phyloP scores from a whole-genome alignment of 2,797 vertebrate genomes.

The Austrolebias charrua region DNA sequence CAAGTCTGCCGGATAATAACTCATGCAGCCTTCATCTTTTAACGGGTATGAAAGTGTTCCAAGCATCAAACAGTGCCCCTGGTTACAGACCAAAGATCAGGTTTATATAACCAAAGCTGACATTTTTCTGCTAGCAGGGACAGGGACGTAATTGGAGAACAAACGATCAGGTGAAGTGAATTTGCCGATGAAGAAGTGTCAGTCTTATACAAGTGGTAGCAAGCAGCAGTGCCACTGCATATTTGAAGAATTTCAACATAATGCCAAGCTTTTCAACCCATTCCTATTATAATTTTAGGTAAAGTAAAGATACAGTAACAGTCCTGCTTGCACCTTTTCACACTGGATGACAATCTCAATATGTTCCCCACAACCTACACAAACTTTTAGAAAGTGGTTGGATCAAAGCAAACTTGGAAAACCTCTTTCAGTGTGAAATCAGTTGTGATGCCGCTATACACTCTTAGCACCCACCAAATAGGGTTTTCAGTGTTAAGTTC shows the following conservation, averaged over 20 bases:
- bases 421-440: no score
- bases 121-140: slow-evolving; percentile 69
- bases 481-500: no score
- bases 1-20: slow-evolving; percentile 56
- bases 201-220: slow-evolving; percentile 22
- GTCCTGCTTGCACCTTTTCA: slow-evolving; percentile 4
- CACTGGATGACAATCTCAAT: no score
- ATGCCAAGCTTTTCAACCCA: slow-evolving; percentile 18
- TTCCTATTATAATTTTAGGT: slow-evolving; percentile 38
- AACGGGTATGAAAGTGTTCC: slow-evolving; percentile 66
- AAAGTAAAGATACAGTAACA: slow-evolving; percentile 12
- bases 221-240: slow-evolving; percentile 50
- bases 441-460: no score
- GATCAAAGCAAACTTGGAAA: no score
- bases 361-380: no score
- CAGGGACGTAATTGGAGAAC: slow-evolving; percentile 74
- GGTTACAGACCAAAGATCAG: slow-evolving; percentile 63
- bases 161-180: slow-evolving; percentile 77
- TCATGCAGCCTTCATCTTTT: slow-evolving; percentile 67
- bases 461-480: no score
- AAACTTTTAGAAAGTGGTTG: no score
- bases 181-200: slow-evolving; percentile 62
- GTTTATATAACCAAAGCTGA: slow-evolving; percentile 71
- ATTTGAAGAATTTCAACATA: slow-evolving; percentile 39
- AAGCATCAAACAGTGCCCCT: slow-evolving; percentile 62